These are phyloP conservation scores for Sarcophaga carnaria DNA, from an alignment of 2,888 invertebrate genomes.

Conservation along the genomic window DNA sequence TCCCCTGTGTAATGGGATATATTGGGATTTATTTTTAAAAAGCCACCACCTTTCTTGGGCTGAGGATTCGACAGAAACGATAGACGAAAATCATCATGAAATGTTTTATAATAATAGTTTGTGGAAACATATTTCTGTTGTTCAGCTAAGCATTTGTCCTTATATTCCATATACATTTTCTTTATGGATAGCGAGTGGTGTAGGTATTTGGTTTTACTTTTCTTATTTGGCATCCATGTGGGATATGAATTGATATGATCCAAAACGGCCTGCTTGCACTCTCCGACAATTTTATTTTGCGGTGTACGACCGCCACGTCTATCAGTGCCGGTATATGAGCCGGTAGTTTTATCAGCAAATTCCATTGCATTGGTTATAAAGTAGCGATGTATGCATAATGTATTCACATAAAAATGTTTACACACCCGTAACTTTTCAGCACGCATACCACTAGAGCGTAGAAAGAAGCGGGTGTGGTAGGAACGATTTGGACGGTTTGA, in stretches of 20 bases:
- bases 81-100: conserved; percentile 65
- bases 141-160: conserved; percentile 50
- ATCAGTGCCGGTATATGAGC: conserved; percentile 66
- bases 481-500: conserved; percentile 61
- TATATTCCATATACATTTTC: conserved; percentile 66
- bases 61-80: conserved; percentile 51
- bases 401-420: conserved; percentile 65
- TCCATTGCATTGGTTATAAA: conserved; percentile 62
- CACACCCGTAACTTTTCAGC: conserved; percentile 56
- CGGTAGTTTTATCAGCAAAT: conserved; percentile 67
- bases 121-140: conserved; percentile 52
- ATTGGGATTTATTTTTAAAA: conserved; percentile 58
- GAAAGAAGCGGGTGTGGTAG: conserved; percentile 63
- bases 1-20: conserved; percentile 68
- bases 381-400: conserved; percentile 61
- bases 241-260: conserved; percentile 68
- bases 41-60: conserved; percentile 12
- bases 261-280: conserved; percentile 53
- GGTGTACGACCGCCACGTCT: conserved; percentile 54
- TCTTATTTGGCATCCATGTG: conserved; percentile 69
- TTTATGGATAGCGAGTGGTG: conserved; percentile 68
- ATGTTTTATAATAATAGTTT: conserved; percentile 57
- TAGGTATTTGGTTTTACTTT: conserved; percentile 65
- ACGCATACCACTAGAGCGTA: conserved; percentile 40
- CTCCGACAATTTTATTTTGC: conserved; percentile 57